A percentile compares a stretch with the other conserved stretches of the same genome.
These are phyloP conservation scores for Onychostruthus taczanowskii DNA, from an alignment of 2,113 vertebrate species.

Conservation along the genomic window DNA sequence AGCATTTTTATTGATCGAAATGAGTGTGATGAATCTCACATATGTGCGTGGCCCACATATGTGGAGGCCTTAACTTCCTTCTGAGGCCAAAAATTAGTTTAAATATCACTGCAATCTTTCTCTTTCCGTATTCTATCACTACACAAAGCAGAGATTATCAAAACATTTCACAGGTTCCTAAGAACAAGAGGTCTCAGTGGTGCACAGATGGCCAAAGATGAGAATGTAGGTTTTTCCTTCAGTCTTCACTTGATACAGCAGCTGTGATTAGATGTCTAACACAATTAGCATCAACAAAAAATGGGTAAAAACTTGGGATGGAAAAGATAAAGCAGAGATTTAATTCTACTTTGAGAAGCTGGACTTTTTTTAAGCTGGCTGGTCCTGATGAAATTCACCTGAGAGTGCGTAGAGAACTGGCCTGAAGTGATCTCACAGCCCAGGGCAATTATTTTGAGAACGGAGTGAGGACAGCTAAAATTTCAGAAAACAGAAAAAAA, in stretches of 20 bases:
- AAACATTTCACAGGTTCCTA: not conserved
- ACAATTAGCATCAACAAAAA: conserved; percentile 40
- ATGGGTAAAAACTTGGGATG: not conserved
- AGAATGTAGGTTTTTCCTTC: not conserved
- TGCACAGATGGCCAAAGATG: conserved; percentile 1
- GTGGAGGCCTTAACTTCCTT: not conserved
- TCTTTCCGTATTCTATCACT: not conserved
- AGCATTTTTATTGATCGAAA: not conserved
- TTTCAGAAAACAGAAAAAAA: conserved; percentile 13
- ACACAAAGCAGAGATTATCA: not conserved
- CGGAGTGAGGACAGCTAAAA: not conserved
- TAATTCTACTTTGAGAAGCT: conserved; percentile 27
- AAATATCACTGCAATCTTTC: not conserved
- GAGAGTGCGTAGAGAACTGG: not conserved
- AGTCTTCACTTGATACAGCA: conserved; percentile 6
- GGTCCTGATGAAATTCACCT: not conserved
- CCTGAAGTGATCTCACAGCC: not conserved
- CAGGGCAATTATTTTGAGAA: conserved; percentile 32
- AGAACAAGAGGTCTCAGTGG: not conserved
- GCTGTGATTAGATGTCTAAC: conserved; percentile 62
- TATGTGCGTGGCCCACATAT: not conserved
- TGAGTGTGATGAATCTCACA: not conserved
- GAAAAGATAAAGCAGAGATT: conserved; percentile 32
- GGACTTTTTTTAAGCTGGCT: not conserved
- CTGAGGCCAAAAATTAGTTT: not conserved